A percentile compares a stretch with the other conserved stretches of the same genome.
These are phyloP conservation scores for Microtus oregoni DNA, from an alignment of 2,113 vertebrate genomes.

Conservation along the genomic window DNA sequence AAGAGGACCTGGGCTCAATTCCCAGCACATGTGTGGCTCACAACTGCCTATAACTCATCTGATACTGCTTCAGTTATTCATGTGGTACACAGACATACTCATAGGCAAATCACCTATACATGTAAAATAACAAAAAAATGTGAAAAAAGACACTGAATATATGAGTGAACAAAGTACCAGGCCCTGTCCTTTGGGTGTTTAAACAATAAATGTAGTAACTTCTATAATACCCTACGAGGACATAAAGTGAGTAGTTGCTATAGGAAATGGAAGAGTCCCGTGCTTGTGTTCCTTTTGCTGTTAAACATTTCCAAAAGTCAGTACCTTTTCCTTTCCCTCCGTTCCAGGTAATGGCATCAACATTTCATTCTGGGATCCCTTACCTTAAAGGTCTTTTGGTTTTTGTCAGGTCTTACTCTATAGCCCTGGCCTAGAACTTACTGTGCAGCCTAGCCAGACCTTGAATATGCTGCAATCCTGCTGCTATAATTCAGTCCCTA, in stretches of 20 bases:
- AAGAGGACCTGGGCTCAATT: not conserved
- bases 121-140: not conserved
- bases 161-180: not conserved
- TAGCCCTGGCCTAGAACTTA: not conserved
- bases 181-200: not conserved
- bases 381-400: not conserved
- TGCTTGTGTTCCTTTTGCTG: slow-evolving; percentile 5
- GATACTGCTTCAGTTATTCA: not conserved
- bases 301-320: slow-evolving; percentile 9
- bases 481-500: not conserved
- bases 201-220: not conserved
- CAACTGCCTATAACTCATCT: not conserved
- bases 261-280: not conserved
- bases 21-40: not conserved
- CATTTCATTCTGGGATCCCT: not conserved
- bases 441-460: not conserved
- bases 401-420: not conserved
- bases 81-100: not conserved
- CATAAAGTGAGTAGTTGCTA: not conserved
- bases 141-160: too few relatives aligned
- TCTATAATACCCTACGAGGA: not conserved
- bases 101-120: not conserved
- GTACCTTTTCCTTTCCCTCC: not conserved
- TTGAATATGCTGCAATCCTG: not conserved
- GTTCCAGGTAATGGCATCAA: not conserved